phyloP scores from a whole-genome alignment of 2,797 vertebrate species.

The Fundulus diaphanus region DNA sequence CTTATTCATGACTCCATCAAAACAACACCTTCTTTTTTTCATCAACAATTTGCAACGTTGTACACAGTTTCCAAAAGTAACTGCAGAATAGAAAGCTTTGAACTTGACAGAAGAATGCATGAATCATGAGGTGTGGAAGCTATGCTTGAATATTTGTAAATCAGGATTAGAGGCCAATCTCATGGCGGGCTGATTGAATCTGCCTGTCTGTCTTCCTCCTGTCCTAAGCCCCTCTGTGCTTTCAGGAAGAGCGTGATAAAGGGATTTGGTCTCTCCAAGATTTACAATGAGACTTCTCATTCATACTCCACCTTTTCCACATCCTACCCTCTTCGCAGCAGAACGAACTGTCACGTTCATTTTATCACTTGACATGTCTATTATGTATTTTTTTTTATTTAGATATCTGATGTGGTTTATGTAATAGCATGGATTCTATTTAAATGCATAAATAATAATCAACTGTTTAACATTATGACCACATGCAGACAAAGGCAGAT shows the following conservation, averaged over 20 bases:
- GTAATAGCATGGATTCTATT: neutral
- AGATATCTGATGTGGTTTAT: neutral
- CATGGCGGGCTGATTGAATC: constrained; percentile 77
- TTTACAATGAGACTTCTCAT: constrained; percentile 72
- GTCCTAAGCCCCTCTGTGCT: constrained; percentile 74
- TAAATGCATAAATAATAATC: neutral
- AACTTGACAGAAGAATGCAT: constrained; percentile 60
- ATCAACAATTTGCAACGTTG: constrained; percentile 6
- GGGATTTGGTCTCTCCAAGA: constrained; percentile 77
- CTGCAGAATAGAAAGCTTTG: constrained; percentile 14
- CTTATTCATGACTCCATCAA: constrained; percentile 1
- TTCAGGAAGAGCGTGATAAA: constrained; percentile 78
- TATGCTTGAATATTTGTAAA: constrained; percentile 76
- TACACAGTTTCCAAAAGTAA: neutral
- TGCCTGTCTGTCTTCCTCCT: constrained; percentile 62
- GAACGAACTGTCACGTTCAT: constrained; percentile 58
- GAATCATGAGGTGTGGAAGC: constrained; percentile 44
- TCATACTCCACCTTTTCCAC: constrained; percentile 24
- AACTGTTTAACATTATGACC: neutral
- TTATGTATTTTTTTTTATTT: neutral
- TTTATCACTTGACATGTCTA: constrained; percentile 8
- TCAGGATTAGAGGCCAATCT: constrained; percentile 77
- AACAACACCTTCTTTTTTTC: neutral
- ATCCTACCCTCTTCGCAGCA: constrained; percentile 42
- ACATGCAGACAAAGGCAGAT: neutral